A percentile compares a stretch with the other conserved stretches of the same genome.
Conservation (phyloP, 2,888 invertebrate species). For the Scaptomyza parva region DNA sequence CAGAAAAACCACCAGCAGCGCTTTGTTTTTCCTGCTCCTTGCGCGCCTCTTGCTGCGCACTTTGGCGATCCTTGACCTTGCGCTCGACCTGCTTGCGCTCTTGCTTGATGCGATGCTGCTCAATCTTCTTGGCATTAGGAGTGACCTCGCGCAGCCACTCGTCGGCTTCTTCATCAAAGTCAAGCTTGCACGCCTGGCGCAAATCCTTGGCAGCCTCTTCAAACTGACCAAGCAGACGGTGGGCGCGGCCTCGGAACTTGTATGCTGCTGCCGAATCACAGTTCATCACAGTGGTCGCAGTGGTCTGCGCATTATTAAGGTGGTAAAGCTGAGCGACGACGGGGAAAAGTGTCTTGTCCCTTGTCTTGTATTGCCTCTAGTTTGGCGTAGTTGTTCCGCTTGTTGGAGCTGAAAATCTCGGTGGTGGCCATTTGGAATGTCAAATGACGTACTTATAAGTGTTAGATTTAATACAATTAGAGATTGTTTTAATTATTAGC, state of each 20-base stretch:
- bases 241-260: slow-evolving; percentile 96
- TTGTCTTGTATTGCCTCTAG: slow-evolving; percentile 96
- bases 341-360: slow-evolving; percentile 96
- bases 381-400: slow-evolving; percentile 95
- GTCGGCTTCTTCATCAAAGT: slow-evolving; percentile 96
- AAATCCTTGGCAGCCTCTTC: slow-evolving; percentile 94
- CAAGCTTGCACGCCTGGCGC: slow-evolving; percentile 95
- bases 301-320: no score
- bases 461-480: slow-evolving; percentile 6
- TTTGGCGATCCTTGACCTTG: slow-evolving; percentile 88
- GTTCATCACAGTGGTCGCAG: slow-evolving; percentile 95
- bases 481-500: slow-evolving; percentile 2
- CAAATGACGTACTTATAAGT: slow-evolving; percentile 25
- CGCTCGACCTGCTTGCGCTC: slow-evolving; percentile 92
- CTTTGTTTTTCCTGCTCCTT: slow-evolving; percentile 83
- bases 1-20: slow-evolving; percentile 65
- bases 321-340: no score
- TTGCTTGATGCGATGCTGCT: slow-evolving; percentile 93
- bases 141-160: slow-evolving; percentile 96
- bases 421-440: slow-evolving; percentile 83
- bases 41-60: slow-evolving; percentile 84
- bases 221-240: slow-evolving; percentile 94
- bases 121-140: slow-evolving; percentile 94
- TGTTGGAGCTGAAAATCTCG: slow-evolving; percentile 91
- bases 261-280: slow-evolving; percentile 96